Evolutionary conservation across 2,113 vertebrate genomes (phyloP).

Genomic region (Mugil cephalus): DNA sequence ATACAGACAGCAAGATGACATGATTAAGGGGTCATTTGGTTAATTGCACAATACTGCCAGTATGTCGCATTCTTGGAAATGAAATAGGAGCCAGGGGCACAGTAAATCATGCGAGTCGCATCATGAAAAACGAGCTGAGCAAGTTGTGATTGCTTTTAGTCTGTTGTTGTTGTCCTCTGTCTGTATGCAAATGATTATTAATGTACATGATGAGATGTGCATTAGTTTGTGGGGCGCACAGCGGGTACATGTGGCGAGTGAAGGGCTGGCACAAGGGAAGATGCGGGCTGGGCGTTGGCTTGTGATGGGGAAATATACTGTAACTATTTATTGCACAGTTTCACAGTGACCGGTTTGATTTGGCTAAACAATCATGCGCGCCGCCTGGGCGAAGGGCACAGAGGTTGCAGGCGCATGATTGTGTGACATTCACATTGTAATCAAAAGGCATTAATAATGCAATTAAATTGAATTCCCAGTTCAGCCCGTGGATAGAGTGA

Average conservation of each 20-base stretch:
- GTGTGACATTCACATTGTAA: conserved; percentile 55
- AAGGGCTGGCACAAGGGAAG: not conserved
- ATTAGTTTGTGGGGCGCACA: conserved; percentile 15
- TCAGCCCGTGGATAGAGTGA: conserved; percentile 45
- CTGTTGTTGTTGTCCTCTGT: conserved; percentile 30
- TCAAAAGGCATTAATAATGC: conserved; percentile 69
- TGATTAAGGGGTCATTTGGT: conserved; percentile 81
- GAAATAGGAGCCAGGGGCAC: conserved; percentile 63
- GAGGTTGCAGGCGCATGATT: conserved; percentile 16
- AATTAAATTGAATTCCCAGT: conserved; percentile 57
- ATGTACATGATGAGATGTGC: conserved; percentile 39
- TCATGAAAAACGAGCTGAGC: conserved; percentile 61
- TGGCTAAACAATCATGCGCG: conserved; percentile 34
- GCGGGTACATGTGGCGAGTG: conserved; percentile 16
- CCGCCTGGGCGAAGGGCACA: conserved; percentile 33
- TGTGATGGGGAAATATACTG: conserved; percentile 5
- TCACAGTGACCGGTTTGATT: conserved; percentile 43
- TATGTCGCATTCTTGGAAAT: conserved; percentile 60
- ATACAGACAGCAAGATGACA: conserved; percentile 69
- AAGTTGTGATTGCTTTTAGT: conserved; percentile 70
- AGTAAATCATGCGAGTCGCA: conserved; percentile 61
- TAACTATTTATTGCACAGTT: conserved; percentile 36
- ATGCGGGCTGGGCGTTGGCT: not conserved
- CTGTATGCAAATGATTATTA: conserved; percentile 63
- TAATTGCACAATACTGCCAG: conserved; percentile 76